Evolutionary conservation across 2,797 vertebrate genomes (phyloP).

Genomic region (Arnoldichthys spilopterus): DNA sequence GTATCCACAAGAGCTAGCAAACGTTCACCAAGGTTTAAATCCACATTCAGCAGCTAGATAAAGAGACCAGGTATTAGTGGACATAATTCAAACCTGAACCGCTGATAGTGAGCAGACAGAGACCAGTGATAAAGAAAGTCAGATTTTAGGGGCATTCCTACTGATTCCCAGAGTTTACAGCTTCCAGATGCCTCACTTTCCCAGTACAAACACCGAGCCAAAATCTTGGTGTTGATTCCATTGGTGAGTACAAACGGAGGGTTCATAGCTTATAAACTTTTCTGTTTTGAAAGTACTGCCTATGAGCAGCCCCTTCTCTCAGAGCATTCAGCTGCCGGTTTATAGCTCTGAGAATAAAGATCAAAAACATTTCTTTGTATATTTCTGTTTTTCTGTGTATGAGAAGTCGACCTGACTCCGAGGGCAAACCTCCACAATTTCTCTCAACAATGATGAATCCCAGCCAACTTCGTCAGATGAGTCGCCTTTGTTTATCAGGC

Average conservation of each 20-base stretch:
- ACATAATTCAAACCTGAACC: neutral
- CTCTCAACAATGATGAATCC: slow-evolving; percentile 1
- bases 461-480: slow-evolving; percentile 10
- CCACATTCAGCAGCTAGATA: neutral
- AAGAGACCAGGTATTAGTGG: neutral
- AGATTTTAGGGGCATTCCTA: neutral
- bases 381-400: neutral
- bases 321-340: neutral
- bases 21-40: neutral
- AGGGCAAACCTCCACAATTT: neutral
- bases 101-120: neutral
- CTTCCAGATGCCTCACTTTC: slow-evolving; percentile 15
- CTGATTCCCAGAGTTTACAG: neutral
- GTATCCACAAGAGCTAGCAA: neutral
- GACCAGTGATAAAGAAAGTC: neutral
- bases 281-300: neutral
- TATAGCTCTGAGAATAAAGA: too few species aligned
- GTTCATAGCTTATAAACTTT: neutral
- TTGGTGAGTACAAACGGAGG: neutral
- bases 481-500: slow-evolving; percentile 34
- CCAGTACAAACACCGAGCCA: neutral
- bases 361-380: neutral
- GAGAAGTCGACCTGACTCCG: neutral
- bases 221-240: too few species aligned
- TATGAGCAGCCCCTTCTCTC: neutral